phyloP scores from a whole-genome alignment of 1,140 invertebrate species.

The Drosophila varians region DNA sequence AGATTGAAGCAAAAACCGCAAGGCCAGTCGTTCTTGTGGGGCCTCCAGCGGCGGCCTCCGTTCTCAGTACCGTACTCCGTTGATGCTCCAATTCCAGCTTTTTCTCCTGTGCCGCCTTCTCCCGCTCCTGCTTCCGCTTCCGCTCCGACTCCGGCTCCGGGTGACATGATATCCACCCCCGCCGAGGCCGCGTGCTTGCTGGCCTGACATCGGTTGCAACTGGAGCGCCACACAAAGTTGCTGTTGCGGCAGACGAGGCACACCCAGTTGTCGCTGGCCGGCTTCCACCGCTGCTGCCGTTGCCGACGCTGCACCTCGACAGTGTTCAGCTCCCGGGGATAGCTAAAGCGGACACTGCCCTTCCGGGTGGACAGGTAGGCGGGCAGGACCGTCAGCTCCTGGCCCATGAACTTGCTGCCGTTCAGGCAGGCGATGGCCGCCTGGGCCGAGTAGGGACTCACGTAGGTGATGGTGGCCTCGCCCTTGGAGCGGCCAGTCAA shows the following conservation, averaged over 20 bases:
- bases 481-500: slow-evolving; percentile 60
- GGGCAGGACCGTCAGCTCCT: slow-evolving; percentile 49
- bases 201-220: slow-evolving; percentile 57
- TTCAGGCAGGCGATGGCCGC: slow-evolving; percentile 44
- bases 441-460: slow-evolving; percentile 48
- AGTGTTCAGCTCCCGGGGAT: slow-evolving; percentile 35
- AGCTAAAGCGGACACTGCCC: slow-evolving; percentile 46
- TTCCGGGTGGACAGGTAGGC: slow-evolving; percentile 57
- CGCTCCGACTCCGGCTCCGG: background rate
- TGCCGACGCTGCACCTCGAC: slow-evolving; percentile 27
- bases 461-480: slow-evolving; percentile 64
- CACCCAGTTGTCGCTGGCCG: slow-evolving; percentile 64
- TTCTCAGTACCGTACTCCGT: background rate
- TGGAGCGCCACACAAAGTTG: slow-evolving; percentile 66
- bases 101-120: background rate
- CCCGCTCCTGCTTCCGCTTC: background rate
- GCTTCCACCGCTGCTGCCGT: slow-evolving; percentile 58
- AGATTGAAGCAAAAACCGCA: slow-evolving; percentile 53
- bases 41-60: slow-evolving; percentile 6
- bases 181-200: slow-evolving; percentile 11
- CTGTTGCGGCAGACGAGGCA: slow-evolving; percentile 57
- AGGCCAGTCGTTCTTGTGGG: slow-evolving; percentile 44
- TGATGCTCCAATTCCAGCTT: background rate
- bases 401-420: slow-evolving; percentile 52
- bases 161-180: background rate